Evolutionary conservation across 2,797 vertebrate genomes (phyloP).

Genomic region (Cygnus olor): DNA sequence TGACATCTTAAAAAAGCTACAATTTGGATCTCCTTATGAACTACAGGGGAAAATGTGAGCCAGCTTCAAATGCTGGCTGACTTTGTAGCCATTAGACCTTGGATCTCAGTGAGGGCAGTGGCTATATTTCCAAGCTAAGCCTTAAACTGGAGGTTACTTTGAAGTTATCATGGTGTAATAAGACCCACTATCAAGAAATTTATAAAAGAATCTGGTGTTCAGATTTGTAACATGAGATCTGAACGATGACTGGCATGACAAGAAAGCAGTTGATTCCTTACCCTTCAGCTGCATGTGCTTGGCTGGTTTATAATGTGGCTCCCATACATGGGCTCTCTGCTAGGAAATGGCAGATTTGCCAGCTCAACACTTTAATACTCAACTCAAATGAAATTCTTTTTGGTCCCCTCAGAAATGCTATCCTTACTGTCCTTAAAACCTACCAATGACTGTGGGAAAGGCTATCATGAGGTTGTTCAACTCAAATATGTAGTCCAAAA

Average conservation of each 20-base stretch:
- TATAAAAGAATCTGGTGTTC: neutral
- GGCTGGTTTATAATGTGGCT: neutral
- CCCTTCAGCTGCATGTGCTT: neutral
- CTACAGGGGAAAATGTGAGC: neutral
- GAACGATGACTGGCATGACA: neutral
- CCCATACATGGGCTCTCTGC: neutral
- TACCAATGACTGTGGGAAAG: neutral
- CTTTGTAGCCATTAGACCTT: constrained; percentile 27
- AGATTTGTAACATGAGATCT: neutral
- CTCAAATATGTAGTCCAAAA: neutral
- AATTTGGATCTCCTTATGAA: constrained; percentile 32
- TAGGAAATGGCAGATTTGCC: neutral
- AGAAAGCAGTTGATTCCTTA: neutral
- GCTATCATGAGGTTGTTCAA: neutral
- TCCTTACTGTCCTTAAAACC: neutral
- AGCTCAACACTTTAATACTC: neutral
- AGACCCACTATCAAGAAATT: neutral
- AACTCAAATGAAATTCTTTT: neutral
- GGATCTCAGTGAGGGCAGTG: neutral
- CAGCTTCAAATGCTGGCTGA: neutral
- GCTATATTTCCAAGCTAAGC: neutral
- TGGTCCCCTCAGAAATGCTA: neutral
- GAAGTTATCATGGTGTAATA: neutral
- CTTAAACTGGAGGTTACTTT: neutral
- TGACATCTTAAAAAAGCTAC: constrained; percentile 26